phyloP scores from a whole-genome alignment of 2,113 vertebrate species.

The Cyphomyrus discorhynchus region DNA sequence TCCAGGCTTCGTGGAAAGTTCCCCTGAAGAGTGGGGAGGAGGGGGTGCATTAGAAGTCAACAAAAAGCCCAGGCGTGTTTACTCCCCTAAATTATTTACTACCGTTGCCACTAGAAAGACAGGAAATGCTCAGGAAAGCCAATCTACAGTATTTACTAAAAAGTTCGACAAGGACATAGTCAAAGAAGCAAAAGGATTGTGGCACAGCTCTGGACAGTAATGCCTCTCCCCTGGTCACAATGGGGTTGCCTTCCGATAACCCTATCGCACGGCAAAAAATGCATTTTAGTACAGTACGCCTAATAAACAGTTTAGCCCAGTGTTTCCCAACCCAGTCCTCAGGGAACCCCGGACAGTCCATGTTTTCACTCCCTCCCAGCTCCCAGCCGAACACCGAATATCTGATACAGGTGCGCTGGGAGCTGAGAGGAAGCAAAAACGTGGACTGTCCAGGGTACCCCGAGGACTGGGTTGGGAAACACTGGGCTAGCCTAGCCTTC shows the following conservation, averaged over 20 bases:
- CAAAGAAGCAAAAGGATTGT: background rate
- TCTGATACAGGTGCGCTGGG: too few relatives aligned
- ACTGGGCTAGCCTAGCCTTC: too few relatives aligned
- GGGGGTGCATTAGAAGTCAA: background rate
- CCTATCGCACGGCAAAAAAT: background rate
- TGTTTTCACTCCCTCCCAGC: too few relatives aligned
- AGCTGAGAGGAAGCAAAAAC: too few relatives aligned
- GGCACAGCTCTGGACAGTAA: background rate
- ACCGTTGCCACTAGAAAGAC: background rate
- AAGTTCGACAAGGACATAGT: background rate
- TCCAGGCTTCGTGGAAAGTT: background rate
- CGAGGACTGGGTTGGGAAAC: too few relatives aligned
- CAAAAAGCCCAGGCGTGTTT: background rate
- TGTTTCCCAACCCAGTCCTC: too few relatives aligned
- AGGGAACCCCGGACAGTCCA: too few relatives aligned
- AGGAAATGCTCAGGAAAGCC: background rate
- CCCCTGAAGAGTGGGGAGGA: background rate
- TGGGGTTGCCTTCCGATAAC: background rate
- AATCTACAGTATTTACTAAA: background rate
- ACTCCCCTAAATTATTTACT: background rate
- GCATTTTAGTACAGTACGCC: background rate
- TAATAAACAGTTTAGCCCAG: background rate
- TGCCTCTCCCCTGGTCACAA: background rate
- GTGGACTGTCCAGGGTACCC: too few relatives aligned
- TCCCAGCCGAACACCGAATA: too few relatives aligned